Evolutionary conservation across 1,140 invertebrate species (phyloP), one percentile per base, ranked within the genome.

Genomic region (Drosophila saltans): DNA sequence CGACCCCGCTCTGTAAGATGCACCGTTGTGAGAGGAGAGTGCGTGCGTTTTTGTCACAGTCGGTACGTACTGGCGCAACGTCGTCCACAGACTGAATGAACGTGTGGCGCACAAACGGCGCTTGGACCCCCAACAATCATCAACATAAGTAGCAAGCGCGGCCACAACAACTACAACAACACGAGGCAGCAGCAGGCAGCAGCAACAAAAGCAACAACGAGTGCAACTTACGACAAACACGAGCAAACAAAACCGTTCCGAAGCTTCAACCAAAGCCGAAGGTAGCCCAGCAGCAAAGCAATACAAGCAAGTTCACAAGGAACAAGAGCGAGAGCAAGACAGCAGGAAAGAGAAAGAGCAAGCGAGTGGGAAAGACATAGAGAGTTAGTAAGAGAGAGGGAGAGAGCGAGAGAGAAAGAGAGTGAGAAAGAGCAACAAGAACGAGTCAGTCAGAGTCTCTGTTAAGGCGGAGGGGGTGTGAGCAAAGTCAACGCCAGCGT

Each of bases 51-150:
- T 67, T 52, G 72, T 66, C 60, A 57, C 69, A 60, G 72, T 58
- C 72, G 79, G 83, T 89, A 75, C 83, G 84, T 84, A 89, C 84
- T 84, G 84, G 83, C 85, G 84, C 80, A 88, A 88, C 72, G 84
- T 84, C 80, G 81, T 83, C 73, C 72, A 81, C 77, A 79, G 85
- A 83, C 80, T 88, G 84, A 88, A 88, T 88, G 84, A 88, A 89
- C 84, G 84, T 89, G 84, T 75, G 77, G 84, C 84, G 83, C 83
- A 88, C 83, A 80, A 84, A 88, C 80, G 84, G 80, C 84, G 84
- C 83, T 88, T 89, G 84, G 84, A 88, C 84, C 82, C 82, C 81
- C 82, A 85, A 83, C 82, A 85, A 78, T 84, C 81, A 84, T 84
- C 77, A 83, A 78, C 83, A 86, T 86, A 86, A 86, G 83, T 89